A percentile compares a stretch with the other conserved stretches of the same genome.
phyloP scores from a whole-genome alignment of 2,113 vertebrate species.

The Brachionichthys hirsutus region DNA sequence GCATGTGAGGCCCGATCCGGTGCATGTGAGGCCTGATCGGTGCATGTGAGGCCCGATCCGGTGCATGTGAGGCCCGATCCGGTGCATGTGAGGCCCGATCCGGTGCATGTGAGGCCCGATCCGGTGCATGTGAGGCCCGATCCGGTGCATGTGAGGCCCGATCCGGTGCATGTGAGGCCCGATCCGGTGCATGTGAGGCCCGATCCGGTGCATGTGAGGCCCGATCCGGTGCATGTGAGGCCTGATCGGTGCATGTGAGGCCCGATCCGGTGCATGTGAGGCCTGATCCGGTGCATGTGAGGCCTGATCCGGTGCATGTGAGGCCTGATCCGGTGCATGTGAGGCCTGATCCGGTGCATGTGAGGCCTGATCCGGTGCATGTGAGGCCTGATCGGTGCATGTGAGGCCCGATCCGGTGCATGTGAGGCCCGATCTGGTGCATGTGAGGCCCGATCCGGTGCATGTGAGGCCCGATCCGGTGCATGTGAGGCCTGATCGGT shows the following conservation, averaged over 20 bases:
- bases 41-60: too few species aligned
- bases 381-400: conserved; percentile 62
- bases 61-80: conserved; percentile 63
- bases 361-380: conserved; percentile 63
- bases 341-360: conserved; percentile 64
- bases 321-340: conserved; percentile 63
- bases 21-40: conserved; percentile 61
- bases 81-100: conserved; percentile 63
- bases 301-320: conserved; percentile 63
- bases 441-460: conserved; percentile 67
- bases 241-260: too few species aligned
- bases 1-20: conserved; percentile 62
- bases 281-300: conserved; percentile 63
- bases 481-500: conserved; percentile 62
- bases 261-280: conserved; percentile 59
- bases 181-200: conserved; percentile 64
- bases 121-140: conserved; percentile 63
- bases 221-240: conserved; percentile 61
- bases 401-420: conserved; percentile 65
- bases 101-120: conserved; percentile 62
- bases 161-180: conserved; percentile 64
- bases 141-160: conserved; percentile 62
- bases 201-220: conserved; percentile 61
- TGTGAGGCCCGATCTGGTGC: conserved; percentile 61
- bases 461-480: conserved; percentile 62